Evolutionary conservation across 35 echinoderm and acorn worm species (phyloP).

Genomic region (Hemicentrotus pulcherrimus): DNA sequence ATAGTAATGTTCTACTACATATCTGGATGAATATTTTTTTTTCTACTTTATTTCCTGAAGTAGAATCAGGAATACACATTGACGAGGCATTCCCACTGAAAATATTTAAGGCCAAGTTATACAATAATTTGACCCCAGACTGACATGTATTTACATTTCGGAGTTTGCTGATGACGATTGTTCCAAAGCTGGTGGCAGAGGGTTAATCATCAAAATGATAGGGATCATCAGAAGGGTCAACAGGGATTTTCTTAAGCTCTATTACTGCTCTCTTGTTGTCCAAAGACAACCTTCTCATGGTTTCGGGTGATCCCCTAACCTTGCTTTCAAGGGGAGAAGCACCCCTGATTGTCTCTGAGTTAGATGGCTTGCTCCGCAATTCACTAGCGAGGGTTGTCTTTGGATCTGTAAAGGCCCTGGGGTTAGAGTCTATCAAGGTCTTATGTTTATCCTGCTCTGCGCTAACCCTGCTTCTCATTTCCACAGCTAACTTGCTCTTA

Average conservation of each 20-base stretch:
- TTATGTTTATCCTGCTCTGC: background rate
- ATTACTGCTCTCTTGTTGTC: conserved; percentile 31
- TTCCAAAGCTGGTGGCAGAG: background rate
- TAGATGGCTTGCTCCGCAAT: background rate
- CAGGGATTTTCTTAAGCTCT: conserved; percentile 29
- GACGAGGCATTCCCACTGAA: no score
- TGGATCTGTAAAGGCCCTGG: background rate
- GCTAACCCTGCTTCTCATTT: background rate
- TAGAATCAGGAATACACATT: no score
- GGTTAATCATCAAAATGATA: conserved; percentile 48
- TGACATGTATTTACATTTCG: no score
- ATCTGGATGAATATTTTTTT: no score
- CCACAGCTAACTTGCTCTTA: background rate
- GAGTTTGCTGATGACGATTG: no score
- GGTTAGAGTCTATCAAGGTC: background rate
- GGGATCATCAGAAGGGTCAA: conserved; percentile 29
- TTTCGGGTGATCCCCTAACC: conserved; percentile 22
- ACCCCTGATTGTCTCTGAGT: background rate
- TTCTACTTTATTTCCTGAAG: no score
- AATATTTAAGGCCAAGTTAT: no score
- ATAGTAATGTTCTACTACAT: no score
- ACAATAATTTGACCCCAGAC: no score
- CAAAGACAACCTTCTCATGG: background rate
- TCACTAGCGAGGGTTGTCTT: background rate
- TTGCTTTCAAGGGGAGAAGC: background rate